These are phyloP conservation scores for Dysmachus trigonus DNA, from an alignment of 2,888 invertebrate species.

Conservation along the genomic window DNA sequence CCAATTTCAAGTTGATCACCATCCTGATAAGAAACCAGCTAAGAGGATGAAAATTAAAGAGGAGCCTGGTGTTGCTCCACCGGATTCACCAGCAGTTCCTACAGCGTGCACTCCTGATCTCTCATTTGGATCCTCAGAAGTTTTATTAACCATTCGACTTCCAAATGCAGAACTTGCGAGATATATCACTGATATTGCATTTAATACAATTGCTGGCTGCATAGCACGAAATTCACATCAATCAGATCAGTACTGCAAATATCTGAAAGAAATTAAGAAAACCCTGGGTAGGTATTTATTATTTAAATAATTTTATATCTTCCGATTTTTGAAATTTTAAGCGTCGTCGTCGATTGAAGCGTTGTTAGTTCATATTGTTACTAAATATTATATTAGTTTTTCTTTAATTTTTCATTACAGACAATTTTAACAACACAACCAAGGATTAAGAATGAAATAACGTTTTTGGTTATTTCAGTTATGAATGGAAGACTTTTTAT, in stretches of 20 bases:
- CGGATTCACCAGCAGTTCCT: neutral
- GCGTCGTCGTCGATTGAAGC: neutral
- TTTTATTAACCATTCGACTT: slow-evolving; percentile 26
- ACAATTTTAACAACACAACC: neutral
- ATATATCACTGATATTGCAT: slow-evolving; percentile 47
- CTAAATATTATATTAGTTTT: too few species aligned
- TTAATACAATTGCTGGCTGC: slow-evolving; percentile 48
- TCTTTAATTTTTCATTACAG: neutral
- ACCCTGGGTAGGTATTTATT: slow-evolving; percentile 46
- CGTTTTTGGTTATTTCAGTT: neutral
- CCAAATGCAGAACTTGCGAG: slow-evolving; percentile 43
- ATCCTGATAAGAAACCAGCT: neutral
- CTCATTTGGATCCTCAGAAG: neutral
- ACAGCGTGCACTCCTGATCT: neutral
- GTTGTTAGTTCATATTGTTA: neutral
- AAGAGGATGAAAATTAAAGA: slow-evolving; percentile 36
- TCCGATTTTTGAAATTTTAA: too few species aligned
- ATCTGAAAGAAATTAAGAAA: slow-evolving; percentile 49
- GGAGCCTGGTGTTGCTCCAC: neutral
- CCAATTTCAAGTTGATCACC: neutral
- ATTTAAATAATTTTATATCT: neutral
- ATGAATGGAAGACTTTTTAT: neutral
- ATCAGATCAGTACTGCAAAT: slow-evolving; percentile 40
- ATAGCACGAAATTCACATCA: slow-evolving; percentile 49
- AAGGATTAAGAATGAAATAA: neutral